Percentiles rank a stretch among this genome's conserved stretches.
These are phyloP conservation scores for Leguminivora glycinivorella DNA, from an alignment of 1,140 invertebrate genomes.

Conservation along the genomic window DNA sequence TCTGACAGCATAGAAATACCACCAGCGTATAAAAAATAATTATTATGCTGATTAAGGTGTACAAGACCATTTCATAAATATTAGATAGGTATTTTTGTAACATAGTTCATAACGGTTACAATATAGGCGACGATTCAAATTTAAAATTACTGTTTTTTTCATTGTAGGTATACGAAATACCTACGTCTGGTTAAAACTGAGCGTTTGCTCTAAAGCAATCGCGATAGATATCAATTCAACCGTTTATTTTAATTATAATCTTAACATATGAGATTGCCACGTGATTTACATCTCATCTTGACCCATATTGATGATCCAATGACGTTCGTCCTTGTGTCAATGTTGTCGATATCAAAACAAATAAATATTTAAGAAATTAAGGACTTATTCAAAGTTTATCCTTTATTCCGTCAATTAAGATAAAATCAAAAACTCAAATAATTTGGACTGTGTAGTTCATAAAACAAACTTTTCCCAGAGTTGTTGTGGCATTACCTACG, in stretches of 20 bases:
- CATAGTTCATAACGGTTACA: too few species aligned
- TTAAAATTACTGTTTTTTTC: too few species aligned
- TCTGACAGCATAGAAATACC: too few species aligned
- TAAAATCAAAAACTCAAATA: neutral
- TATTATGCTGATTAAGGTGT: too few species aligned
- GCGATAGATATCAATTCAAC: neutral
- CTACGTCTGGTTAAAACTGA: too few species aligned
- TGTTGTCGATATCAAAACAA: neutral
- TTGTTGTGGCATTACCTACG: neutral
- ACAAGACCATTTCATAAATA: too few species aligned
- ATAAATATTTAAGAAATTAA: neutral
- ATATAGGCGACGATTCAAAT: too few species aligned
- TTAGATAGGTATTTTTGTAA: too few species aligned
- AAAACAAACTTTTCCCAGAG: neutral
- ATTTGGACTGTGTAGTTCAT: neutral
- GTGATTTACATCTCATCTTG: conserved; percentile 18
- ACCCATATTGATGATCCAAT: conserved; percentile 6
- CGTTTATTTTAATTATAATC: neutral
- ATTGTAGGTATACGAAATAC: too few species aligned
- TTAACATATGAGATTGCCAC: neutral
- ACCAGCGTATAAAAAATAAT: too few species aligned
- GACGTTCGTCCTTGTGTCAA: neutral
- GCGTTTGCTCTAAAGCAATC: too few species aligned
- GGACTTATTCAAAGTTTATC: neutral
- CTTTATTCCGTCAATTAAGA: neutral